These are phyloP conservation scores for Alcis repandata DNA, from an alignment of 2,888 invertebrate species.

Conservation along the genomic window DNA sequence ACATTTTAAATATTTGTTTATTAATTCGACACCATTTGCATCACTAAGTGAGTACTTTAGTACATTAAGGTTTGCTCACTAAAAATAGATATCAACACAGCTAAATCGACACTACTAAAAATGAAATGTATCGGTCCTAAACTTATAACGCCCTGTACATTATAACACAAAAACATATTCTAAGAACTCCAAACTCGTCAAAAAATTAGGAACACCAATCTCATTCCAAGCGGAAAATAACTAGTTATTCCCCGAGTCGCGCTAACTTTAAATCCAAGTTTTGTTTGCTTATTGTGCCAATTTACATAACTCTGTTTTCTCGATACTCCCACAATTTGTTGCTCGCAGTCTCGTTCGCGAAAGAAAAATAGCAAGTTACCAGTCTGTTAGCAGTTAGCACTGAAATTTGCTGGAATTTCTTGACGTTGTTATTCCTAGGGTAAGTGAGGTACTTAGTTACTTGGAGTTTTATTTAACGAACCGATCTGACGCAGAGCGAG, in stretches of 20 bases:
- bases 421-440: not conserved
- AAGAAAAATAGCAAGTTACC: constrained; percentile 25
- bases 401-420: not conserved
- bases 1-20: no score
- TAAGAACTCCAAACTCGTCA: not conserved
- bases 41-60: no score
- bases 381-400: constrained; percentile 9
- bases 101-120: no score
- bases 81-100: no score
- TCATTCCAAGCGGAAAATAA: constrained; percentile 10
- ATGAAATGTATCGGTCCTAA: no score
- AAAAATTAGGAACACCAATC: constrained; percentile 3
- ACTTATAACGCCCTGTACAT: no score
- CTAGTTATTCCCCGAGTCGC: constrained; percentile 6
- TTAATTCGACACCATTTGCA: no score
- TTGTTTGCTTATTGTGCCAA: constrained; percentile 22
- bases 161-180: not conserved
- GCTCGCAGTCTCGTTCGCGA: constrained; percentile 13
- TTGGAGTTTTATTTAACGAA: not conserved
- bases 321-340: constrained; percentile 17
- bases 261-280: constrained; percentile 21
- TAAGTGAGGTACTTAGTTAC: no score
- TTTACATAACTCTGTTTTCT: constrained; percentile 16
- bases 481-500: no score
- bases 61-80: no score